Evolutionary conservation across 2,888 invertebrate genomes (phyloP).

Genomic region (Diadegma fenestrale): DNA sequence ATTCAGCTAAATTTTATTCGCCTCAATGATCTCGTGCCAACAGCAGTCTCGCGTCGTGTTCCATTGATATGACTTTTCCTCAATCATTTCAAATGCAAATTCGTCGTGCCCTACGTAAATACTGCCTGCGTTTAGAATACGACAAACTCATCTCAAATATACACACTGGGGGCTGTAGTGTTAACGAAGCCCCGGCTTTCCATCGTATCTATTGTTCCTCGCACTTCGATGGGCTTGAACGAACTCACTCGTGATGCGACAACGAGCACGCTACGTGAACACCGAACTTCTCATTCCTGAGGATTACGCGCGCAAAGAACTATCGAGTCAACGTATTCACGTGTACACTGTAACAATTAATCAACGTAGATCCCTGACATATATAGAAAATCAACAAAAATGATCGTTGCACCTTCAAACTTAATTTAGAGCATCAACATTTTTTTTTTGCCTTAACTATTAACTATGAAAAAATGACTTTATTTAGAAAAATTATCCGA

Average conservation of each 20-base stretch:
- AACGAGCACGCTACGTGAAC: background rate
- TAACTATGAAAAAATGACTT: no score
- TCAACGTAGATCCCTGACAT: no score
- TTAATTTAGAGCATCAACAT: no score
- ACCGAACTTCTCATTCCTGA: background rate
- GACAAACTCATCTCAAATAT: conserved; percentile 29
- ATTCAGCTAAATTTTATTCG: conserved; percentile 24
- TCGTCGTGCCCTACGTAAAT: conserved; percentile 29
- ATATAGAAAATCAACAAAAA: background rate
- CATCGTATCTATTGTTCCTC: conserved; percentile 16
- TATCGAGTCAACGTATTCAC: background rate
- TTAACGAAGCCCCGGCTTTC: conserved; percentile 39
- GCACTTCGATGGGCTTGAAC: conserved; percentile 10
- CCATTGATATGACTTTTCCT: conserved; percentile 23
- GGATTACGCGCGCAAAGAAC: background rate
- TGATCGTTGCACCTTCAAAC: background rate
- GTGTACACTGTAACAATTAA: background rate
- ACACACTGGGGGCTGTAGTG: conserved; percentile 8
- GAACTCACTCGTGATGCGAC: background rate
- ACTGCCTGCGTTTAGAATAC: conserved; percentile 8
- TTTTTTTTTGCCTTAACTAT: no score
- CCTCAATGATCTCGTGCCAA: background rate
- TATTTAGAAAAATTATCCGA: no score
- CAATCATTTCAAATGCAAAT: conserved; percentile 25
- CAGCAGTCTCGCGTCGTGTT: conserved; percentile 1